Base-by-base conservation (phyloP, 1,140 invertebrate genomes). In the Trissolcus basalis region DNA sequence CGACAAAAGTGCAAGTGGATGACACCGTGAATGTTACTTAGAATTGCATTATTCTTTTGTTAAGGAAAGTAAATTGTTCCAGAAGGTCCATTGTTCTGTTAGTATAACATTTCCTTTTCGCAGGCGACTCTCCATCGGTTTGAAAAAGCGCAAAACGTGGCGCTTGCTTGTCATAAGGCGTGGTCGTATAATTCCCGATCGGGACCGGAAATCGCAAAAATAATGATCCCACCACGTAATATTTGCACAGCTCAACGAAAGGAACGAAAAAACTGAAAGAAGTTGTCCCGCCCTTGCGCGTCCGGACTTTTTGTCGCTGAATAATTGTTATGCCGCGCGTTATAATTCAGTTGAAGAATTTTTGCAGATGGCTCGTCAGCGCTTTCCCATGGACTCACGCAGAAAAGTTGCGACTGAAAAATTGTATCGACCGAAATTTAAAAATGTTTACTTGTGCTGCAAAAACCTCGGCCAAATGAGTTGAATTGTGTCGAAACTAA, bases 131-230 rank as follows among this genome's bases (percentile, higher is more conserved):
- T 43, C 13, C 27, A 32, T 48, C 59, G 33, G 33, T 6, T 43
- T 35, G 3, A 32, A 50, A 63, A 41, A 41, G 49, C 6, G 67
- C 39, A 69, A 35, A 68, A 77, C 72, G 53, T 54, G 58, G 43
- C 53, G 63, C 55, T 69, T 58, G 32, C 48, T 60, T 45, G 58
- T 61, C 51, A 33, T 58, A 58, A 77, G 63, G 74, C 74, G 74
- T 77, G 58, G 74, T 12, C 44, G 49, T 64, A 27, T 27, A 69
- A 65, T 65, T 60, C 48, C 60, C 32, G 75, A 69, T 77, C 69
- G 35, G 41, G 45, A 33, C 64, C 76, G 76, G 76, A 73, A 78
- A 78, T 78, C 59, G 65, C 65, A 54, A 65, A 78, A 77, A 69
- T 77, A 72, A 77, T 73, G 44, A 72, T 48, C 43, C 53, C 58